Evolutionary conservation across 2,888 invertebrate species (phyloP), one percentile per base, ranked within the genome.

Genomic region (Cotesia congregata): DNA sequence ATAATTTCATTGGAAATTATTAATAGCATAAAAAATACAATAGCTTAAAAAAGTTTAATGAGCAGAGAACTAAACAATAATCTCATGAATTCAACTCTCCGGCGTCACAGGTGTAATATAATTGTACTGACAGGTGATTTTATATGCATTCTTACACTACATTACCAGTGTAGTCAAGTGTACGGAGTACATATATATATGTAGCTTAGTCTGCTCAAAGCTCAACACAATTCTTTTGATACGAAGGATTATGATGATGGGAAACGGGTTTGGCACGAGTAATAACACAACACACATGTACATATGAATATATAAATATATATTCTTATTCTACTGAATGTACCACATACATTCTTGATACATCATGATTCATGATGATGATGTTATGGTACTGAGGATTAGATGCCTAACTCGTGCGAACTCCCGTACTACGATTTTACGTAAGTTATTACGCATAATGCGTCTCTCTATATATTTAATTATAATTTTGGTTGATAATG

Each of bases 221-320:
- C 40, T 67, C 15, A 38, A 15, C 40, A 7, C 15, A 39, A 39
- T 40, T n/a, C 67, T 40, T 41, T 40, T 30, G 65, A 62, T 30
- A 30, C 30, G 30, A 30, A 38, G 62, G 68, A 68, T 59, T 59
- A 59, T 61, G 17, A 61, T n/a, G 17, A 17, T 60, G 67, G n/a
- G 67, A 74, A 74, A 75, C 75, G 41, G 73, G 72, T 77, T 77
- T 69, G 69, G 59, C 73, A 73, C 50, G 73, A 60, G 73, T 5
- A 69, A 9, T 17, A 9, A n/a, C 6, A 15, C 40, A 30, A 30
- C 39, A 67, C 30, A 38, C 12, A 12, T 65, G 65, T 38, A 65
- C 30, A 65, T 65, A 7, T 17, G 64, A 5, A 38, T 39, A 30
- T 12, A 39, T 67, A 67, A n/a, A 7, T 41, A 12, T 9, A 17